These are phyloP conservation scores for Aphidoletes aphidimyza DNA, from an alignment of 2,888 invertebrate genomes.

Conservation along the genomic window DNA sequence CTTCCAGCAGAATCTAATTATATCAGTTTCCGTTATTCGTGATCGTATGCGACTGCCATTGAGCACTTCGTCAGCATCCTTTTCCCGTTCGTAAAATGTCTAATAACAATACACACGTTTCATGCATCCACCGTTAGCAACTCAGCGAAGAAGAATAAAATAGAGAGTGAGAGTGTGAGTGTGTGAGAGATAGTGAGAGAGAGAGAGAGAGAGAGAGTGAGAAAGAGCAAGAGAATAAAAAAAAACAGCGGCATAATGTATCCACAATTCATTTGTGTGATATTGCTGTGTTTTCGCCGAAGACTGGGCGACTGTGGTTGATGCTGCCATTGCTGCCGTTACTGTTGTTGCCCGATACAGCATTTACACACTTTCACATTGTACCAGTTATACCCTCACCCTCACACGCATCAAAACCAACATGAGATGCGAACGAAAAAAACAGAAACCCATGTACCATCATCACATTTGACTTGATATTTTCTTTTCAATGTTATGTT, in stretches of 20 bases:
- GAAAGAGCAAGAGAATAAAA: background rate
- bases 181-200: background rate
- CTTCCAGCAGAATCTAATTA: slow-evolving; percentile 35
- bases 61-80: background rate
- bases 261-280: background rate
- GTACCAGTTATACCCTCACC: background rate
- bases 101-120: slow-evolving; percentile 22
- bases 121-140: background rate
- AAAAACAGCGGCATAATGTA: background rate
- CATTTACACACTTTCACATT: background rate
- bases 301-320: background rate
- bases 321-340: background rate
- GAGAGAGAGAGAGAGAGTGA: background rate
- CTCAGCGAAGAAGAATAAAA: too few relatives aligned
- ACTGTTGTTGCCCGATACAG: background rate
- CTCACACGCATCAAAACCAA: background rate
- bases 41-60: slow-evolving; percentile 8
- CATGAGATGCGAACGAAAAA: too few relatives aligned
- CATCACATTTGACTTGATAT: slow-evolving; percentile 7
- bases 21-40: slow-evolving; percentile 37
- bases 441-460: background rate
- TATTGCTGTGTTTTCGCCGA: background rate
- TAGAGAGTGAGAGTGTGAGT: background rate
- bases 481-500: too few relatives aligned
- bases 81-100: background rate